Percentiles rank a stretch among this genome's conserved stretches.
phyloP scores from a whole-genome alignment of 2,797 vertebrate genomes.

The Hypotaenidia philippensis region DNA sequence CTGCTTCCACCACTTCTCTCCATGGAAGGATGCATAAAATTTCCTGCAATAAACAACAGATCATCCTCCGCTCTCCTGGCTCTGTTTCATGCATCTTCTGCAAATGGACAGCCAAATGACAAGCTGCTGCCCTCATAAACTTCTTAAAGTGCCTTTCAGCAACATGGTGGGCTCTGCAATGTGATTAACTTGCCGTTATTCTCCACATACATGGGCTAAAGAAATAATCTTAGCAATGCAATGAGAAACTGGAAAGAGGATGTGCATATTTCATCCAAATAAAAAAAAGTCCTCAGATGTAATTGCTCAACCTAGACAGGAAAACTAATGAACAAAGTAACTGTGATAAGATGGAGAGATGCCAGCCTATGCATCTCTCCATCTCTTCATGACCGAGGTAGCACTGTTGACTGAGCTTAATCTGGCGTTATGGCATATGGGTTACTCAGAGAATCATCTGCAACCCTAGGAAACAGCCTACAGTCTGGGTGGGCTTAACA shows the following conservation, averaged over 20 bases:
- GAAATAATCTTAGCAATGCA: background rate
- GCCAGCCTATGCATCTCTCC: too few species aligned
- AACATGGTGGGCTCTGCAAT: background rate
- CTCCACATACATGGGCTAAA: background rate
- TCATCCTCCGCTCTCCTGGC: background rate
- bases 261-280: background rate
- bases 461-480: background rate
- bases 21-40: background rate
- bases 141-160: slow-evolving; percentile 15
- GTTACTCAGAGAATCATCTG: background rate
- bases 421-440: background rate
- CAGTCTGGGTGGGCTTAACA: background rate
- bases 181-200: slow-evolving; percentile 3
- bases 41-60: slow-evolving; percentile 17
- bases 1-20: background rate
- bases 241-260: slow-evolving; percentile 11
- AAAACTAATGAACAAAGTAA: slow-evolving; percentile 52
- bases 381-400: background rate
- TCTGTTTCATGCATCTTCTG: slow-evolving; percentile 20
- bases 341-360: background rate
- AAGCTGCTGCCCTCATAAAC: slow-evolving; percentile 43
- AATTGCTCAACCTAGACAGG: slow-evolving; percentile 47
- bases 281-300: background rate
- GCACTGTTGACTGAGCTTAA: background rate
- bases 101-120: slow-evolving; percentile 25